These are phyloP conservation scores for Suillia variegata DNA, from an alignment of 2,888 invertebrate genomes.

Conservation along the genomic window DNA sequence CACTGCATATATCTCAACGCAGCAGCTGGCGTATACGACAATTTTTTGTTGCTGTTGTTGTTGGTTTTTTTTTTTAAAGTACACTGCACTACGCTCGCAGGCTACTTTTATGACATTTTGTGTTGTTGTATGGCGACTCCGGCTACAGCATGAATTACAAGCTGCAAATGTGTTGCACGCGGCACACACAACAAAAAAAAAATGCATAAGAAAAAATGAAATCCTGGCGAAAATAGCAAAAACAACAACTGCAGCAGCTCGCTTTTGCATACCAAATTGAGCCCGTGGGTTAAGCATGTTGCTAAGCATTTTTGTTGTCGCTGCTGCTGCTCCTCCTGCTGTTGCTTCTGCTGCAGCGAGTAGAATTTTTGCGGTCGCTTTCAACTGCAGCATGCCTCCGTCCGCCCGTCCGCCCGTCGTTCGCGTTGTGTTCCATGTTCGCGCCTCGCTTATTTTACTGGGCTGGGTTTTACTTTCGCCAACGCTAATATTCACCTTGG, in stretches of 20 bases:
- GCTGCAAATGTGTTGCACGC: conserved; percentile 1
- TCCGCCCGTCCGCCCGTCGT: too few relatives aligned
- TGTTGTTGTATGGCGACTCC: not conserved
- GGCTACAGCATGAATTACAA: not conserved
- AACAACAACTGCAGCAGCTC: too few relatives aligned
- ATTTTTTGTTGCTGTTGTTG: not conserved
- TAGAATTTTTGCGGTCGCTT: too few relatives aligned
- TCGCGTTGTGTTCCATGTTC: not conserved
- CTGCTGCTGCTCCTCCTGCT: not conserved
- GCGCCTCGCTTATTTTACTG: not conserved
- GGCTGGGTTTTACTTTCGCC: not conserved
- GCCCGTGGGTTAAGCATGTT: not conserved
- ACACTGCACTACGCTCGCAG: not conserved
- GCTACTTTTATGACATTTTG: not conserved
- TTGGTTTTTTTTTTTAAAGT: not conserved
- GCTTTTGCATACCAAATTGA: not conserved
- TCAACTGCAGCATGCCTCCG: not conserved
- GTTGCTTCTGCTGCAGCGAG: too few relatives aligned
- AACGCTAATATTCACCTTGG: conserved; percentile 1
- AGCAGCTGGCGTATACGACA: too few relatives aligned
- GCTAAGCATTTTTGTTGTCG: not conserved
- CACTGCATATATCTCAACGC: not conserved
- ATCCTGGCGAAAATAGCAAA: too few relatives aligned
- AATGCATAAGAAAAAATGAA: not conserved
- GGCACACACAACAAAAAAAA: not conserved